These are phyloP conservation scores for Chaetodon auriga DNA, from an alignment of 2,113 vertebrate genomes.

Conservation along the genomic window DNA sequence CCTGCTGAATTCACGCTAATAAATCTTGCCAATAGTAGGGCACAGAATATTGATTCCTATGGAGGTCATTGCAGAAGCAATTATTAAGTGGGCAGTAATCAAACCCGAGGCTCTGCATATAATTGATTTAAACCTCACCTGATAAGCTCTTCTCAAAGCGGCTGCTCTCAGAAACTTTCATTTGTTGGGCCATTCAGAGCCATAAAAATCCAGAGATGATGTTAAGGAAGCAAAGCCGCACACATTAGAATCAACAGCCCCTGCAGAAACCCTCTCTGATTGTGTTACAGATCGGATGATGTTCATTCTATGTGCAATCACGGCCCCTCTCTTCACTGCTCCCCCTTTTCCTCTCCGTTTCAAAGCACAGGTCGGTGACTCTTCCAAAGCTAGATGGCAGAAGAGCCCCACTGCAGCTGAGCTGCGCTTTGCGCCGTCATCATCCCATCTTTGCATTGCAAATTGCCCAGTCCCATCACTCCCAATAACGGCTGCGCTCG, in stretches of 20 bases:
- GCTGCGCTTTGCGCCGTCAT: constrained; percentile 69
- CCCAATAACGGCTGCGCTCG: constrained; percentile 65
- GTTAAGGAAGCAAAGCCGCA: neutral
- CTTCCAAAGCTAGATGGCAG: constrained; percentile 81
- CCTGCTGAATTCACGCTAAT: constrained; percentile 59
- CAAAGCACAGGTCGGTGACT: constrained; percentile 65
- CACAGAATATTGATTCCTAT: constrained; percentile 64
- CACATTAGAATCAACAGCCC: neutral
- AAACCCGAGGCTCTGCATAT: constrained; percentile 22
- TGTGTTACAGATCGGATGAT: constrained; percentile 12
- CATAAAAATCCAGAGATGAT: neutral
- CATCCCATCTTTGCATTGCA: constrained; percentile 78
- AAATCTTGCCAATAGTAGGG: constrained; percentile 55
- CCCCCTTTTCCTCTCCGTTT: constrained; percentile 8
- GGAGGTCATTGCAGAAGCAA: constrained; percentile 53
- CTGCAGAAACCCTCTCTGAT: constrained; percentile 19
- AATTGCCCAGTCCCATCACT: constrained; percentile 68
- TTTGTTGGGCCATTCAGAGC: neutral
- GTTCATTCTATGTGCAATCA: constrained; percentile 48
- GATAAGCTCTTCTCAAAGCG: constrained; percentile 7
- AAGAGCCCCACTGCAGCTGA: constrained; percentile 78
- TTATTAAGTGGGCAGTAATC: constrained; percentile 60
- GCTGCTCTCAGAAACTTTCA: constrained; percentile 22
- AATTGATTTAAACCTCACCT: constrained; percentile 40
- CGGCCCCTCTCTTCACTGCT: constrained; percentile 20